Evolutionary conservation across 1,140 invertebrate genomes (phyloP), one percentile per base, ranked within the genome.

Genomic region (Pogonomyrmex barbatus): DNA sequence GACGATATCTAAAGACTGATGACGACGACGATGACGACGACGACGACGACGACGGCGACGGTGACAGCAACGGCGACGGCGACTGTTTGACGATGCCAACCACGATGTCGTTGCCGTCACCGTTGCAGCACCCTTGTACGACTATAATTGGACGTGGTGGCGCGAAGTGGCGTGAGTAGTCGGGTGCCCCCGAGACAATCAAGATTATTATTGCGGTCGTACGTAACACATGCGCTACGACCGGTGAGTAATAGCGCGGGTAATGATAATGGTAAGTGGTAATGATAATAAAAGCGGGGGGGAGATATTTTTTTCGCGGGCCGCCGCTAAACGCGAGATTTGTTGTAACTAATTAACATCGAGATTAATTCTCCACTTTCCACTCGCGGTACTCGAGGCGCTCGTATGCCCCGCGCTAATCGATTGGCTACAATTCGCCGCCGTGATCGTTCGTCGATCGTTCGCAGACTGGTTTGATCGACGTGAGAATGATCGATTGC

Each of bases 141-240:
- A 85, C 67, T 87, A 65, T 92, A 92, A 92, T 91, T 92, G 91
- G 85, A 88, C 70, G 71, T 91, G 84, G 90, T 79, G 83, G 86
- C 76, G 90, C 91, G 88, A 91, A 92, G 86, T 92, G 85, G 88
- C 91, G 85, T 88, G 89, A 87, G 86, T 85, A 36, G 50, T n/a
- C 54, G 65, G 65, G 73, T 45, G 75, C 58, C 86, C 24, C 76
- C 71, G 86, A 91, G 88, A 92, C 87, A 92, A 89, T 93, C 88
- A 87, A 92, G 87, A 93, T 93, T 92, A 92, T 93, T 92, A 91
- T 90, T 88, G 87, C 71, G 87, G 87, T 58, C 17, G 42, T 63
- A 10, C 45, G n/a, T 65, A 56, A 68, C 87, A 88, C 42, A 87
- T 79, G 73, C 54, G 73, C 60, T 58, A 63, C 45, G 33, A 50